Percentiles rank a stretch among this genome's conserved stretches.
These are phyloP conservation scores for Poecilia wingei DNA, from an alignment of 2,797 vertebrate genomes.

Conservation along the genomic window DNA sequence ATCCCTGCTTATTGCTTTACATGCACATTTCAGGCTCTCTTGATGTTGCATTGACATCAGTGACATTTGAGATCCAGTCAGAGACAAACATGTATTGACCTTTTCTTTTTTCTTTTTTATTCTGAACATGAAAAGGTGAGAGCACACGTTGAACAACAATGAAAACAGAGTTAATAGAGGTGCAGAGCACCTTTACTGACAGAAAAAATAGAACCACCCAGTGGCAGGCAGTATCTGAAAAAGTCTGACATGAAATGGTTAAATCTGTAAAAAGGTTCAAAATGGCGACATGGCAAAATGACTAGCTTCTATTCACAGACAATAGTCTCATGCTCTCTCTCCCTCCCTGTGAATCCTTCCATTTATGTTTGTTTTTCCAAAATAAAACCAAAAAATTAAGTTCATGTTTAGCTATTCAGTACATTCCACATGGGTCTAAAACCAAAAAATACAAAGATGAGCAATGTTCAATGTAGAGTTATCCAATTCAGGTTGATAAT, in stretches of 20 bases:
- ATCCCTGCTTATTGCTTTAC: background rate
- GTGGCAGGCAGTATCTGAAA: background rate
- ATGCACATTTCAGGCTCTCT: background rate
- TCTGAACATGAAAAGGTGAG: conserved; percentile 30
- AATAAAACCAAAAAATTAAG: background rate
- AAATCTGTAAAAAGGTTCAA: background rate
- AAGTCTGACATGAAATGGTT: background rate
- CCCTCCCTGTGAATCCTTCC: background rate
- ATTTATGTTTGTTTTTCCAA: background rate
- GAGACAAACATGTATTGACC: background rate
- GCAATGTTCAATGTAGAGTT: background rate
- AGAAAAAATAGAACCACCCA: background rate
- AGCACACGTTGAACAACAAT: background rate
- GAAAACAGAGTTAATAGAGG: background rate
- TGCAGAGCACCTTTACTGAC: background rate
- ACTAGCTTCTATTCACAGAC: background rate
- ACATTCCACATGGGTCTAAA: background rate
- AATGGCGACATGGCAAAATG: background rate
- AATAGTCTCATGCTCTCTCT: background rate
- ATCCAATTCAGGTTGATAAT: background rate
- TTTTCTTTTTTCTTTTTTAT: background rate
- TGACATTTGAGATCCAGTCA: conserved; percentile 13
- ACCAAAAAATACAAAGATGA: background rate
- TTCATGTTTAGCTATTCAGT: background rate
- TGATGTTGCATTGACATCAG: conserved; percentile 11